A percentile compares a stretch with the other conserved stretches of the same genome.
Conservation (phyloP, 2,113 vertebrate genomes). For the Chloebia gouldiae region DNA sequence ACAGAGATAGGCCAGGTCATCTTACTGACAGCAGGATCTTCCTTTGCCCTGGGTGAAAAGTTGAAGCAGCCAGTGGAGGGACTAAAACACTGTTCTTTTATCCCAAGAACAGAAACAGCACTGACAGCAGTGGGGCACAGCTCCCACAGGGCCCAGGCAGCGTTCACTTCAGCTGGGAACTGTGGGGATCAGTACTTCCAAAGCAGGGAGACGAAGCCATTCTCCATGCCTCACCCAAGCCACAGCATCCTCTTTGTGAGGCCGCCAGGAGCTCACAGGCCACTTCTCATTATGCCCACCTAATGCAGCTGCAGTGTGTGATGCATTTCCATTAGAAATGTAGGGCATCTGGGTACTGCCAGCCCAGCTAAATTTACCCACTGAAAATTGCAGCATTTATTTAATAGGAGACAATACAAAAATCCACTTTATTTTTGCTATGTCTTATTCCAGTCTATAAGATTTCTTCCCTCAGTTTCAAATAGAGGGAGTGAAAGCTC, state of each 20-base stretch:
- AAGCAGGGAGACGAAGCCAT: background rate
- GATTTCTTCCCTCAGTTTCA: background rate
- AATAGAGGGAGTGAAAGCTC: background rate
- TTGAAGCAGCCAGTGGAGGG: background rate
- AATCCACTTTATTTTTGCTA: background rate
- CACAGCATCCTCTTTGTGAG: background rate
- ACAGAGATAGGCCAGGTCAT: background rate
- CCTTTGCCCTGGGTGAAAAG: background rate
- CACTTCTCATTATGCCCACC: background rate
- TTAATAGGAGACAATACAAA: background rate
- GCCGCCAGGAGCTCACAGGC: background rate
- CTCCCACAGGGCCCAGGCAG: fast-evolving
- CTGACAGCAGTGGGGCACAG: background rate
- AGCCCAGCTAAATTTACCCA: background rate
- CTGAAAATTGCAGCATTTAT: background rate
- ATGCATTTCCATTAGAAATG: background rate
- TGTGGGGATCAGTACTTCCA: background rate
- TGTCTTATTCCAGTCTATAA: background rate
- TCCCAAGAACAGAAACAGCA: background rate
- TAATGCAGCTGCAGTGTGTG: background rate
- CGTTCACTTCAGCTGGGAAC: background rate
- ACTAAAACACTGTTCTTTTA: background rate
- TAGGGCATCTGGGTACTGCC: background rate
- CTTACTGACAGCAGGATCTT: background rate
- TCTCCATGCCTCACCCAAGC: background rate